Evolutionary conservation across 2,888 invertebrate genomes (phyloP), one percentile per base, ranked within the genome.

Genomic region (Pediacus dermestoides): DNA sequence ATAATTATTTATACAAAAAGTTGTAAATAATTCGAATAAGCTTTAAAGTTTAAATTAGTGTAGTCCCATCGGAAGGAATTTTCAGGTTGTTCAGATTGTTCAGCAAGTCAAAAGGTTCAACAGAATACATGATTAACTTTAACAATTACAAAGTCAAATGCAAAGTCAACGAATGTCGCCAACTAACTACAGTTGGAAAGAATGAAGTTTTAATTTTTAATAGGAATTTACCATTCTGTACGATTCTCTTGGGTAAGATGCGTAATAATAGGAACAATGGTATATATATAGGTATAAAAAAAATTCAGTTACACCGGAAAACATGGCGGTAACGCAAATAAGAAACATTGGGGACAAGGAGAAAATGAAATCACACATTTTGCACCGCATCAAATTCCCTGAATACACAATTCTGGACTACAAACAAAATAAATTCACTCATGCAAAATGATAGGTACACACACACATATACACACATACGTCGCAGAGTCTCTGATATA

Each of bases 351-450:
- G 61, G 55, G 60, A 62, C 52, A n/a, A n/a, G 26, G 34, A 42
- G 52, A 55, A 64, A 64, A 63, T 60, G 56, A 60, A 62, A 63
- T 64, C 61, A 61, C 58, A 59, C 59, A 55, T 60, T 58, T 51
- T 53, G 54, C 53, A 49, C 46, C 46, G 53, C 34, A 42, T 32
- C 40, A 47, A 48, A 52, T 50, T 52, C 50, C 49, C 48, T 39
- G 40, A 50, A 43, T 53, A 48, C 48, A 53, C 57, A 55, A 54
- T 58, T 57, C 53, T 47, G 48, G 52, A 53, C 58, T 55, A 30
- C 39, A 4, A 9, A 64, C 61, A 61, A 61, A 60, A 61, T 63
- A 62, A 64, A 63, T 56, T 58, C 62, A 54, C 55, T 65, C 64
- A 64, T 65, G 66, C 64, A 61, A 62, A 55, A 64, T 60, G 59